Evolutionary conservation across 2,888 invertebrate genomes (phyloP), one percentile per base, ranked within the genome.

Genomic region (Ormyrus thymus): DNA sequence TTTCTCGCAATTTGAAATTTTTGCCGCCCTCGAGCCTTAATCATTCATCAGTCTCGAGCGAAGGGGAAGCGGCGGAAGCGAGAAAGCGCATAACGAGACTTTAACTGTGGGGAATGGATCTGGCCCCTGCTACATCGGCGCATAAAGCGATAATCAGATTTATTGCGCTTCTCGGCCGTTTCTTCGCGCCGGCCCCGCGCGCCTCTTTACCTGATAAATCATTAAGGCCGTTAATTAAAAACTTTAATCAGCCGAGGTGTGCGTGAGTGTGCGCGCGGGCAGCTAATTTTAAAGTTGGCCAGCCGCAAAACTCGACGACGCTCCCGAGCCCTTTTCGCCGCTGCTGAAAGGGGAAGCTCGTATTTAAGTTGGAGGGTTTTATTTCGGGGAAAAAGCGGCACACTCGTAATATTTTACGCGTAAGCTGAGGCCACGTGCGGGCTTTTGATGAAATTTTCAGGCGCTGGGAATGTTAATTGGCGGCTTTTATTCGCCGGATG

Each of bases 161-260:
- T 74, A 58, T 48, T 62, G 53, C 13, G 53, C 65, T 7, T 0
- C 1, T 50, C 43, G 53, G 8, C 6, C 53, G 45, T 13, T 59
- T 13, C 13, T 10, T 55, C 59, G n/a, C 29, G 29, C 29, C 29
- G 29, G 29, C 29, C 29, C 29, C 29, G 29, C 29, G 29, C 29
- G 29, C 29, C 29, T 50, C 6, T 62, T 81, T 81, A 83, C 81
- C 75, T 82, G 79, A 83, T 84, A 82, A 84, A 85, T 84, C 84
- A 82, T 86, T 83, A 83, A 83, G 81, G 76, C 58, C 77, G 81
- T 85, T 86, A 85, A 86, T 86, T 86, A 85, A 86, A 85, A 86
- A 84, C 80, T 85, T 86, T 84, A 84, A 86, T 86, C 83, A 83
- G 80, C 61, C 65, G 43, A 43, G 70, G 53, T 58, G 62, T 73